phyloP scores from a whole-genome alignment of 2,888 invertebrate genomes.

The Drosophila differens region DNA sequence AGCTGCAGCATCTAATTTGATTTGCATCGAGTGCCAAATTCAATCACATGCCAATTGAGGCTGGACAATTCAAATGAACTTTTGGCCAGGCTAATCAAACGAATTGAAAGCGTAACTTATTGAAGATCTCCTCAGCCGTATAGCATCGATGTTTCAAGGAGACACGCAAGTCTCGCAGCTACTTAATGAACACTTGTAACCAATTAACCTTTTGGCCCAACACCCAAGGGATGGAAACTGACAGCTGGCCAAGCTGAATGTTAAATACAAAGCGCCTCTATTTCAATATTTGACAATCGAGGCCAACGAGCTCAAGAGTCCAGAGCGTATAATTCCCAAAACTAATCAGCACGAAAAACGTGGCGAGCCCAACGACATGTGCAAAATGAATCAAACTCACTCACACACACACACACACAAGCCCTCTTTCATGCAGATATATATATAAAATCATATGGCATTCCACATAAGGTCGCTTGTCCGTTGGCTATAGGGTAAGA shows the following conservation, averaged over 20 bases:
- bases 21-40: constrained; percentile 56
- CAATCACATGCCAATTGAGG: constrained; percentile 38
- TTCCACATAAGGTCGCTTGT: constrained; percentile 24
- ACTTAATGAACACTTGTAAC: constrained; percentile 46
- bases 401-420: background rate
- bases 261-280: constrained; percentile 36
- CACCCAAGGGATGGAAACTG: constrained; percentile 27
- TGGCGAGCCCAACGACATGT: constrained; percentile 48
- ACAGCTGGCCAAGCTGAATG: constrained; percentile 16
- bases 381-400: constrained; percentile 52
- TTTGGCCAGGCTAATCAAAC: constrained; percentile 18
- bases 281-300: constrained; percentile 40
- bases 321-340: constrained; percentile 67
- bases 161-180: background rate
- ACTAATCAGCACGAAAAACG: constrained; percentile 68
- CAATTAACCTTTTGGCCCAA: constrained; percentile 68
- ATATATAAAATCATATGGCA: constrained; percentile 44
- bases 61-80: constrained; percentile 24
- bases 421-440: background rate
- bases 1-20: constrained; percentile 62
- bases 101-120: constrained; percentile 4
- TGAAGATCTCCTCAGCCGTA: background rate
- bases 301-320: constrained; percentile 46
- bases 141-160: background rate
- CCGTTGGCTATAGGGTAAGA: constrained; percentile 14